Conservation (phyloP, 2,797 vertebrate genomes). For the Orestias chungarensis region DNA sequence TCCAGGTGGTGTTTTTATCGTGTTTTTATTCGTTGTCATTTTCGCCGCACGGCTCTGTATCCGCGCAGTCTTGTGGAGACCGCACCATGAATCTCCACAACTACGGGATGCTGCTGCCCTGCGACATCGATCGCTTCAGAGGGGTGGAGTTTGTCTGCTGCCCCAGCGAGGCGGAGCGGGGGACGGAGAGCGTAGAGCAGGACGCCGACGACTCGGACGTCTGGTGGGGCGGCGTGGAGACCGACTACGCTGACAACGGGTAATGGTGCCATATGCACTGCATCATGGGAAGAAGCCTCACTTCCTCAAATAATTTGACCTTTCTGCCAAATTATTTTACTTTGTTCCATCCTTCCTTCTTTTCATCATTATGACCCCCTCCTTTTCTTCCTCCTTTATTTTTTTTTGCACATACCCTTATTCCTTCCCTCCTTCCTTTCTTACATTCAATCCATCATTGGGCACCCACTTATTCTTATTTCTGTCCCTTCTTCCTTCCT, state of each 20-base stretch:
- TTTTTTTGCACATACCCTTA: too few species aligned
- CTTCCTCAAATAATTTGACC: neutral
- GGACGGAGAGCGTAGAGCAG: conserved; percentile 85
- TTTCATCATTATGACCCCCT: too few species aligned
- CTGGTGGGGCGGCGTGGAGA: conserved; percentile 95
- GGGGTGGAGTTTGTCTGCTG: conserved; percentile 98
- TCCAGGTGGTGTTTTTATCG: neutral
- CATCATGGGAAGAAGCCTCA: too few species aligned
- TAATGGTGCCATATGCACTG: too few species aligned
- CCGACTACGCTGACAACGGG: conserved; percentile 93
- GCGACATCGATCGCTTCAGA: conserved; percentile 94
- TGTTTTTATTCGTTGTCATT: neutral
- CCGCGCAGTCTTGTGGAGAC: conserved; percentile 94
- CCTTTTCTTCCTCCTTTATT: too few species aligned
- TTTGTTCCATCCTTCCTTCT: neutral
- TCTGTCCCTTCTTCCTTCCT: neutral
- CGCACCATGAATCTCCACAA: conserved; percentile 95
- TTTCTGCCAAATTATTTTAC: neutral
- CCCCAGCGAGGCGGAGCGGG: conserved; percentile 86
- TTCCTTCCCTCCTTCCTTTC: too few species aligned
- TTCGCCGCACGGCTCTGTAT: conserved; percentile 27
- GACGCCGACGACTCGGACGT: conserved; percentile 94
- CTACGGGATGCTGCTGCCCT: conserved; percentile 96
- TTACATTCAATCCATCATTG: too few species aligned
- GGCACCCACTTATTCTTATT: too few species aligned